Base-by-base conservation (phyloP, 2,113 vertebrate species). In the Sphyrna mokarran region DNA sequence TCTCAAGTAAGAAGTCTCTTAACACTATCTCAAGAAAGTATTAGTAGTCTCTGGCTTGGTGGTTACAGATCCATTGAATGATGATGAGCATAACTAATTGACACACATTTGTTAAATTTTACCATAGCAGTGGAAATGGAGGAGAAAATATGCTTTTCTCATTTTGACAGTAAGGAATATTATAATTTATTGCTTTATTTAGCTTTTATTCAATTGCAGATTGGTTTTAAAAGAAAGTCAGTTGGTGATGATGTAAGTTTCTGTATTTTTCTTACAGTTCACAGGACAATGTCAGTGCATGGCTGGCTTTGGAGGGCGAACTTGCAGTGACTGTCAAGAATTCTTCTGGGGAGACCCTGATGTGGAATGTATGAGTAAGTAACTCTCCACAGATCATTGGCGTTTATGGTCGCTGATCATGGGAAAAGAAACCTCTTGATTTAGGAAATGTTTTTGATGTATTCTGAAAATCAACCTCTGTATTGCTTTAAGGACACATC, bases 271-370 rank as follows among this genome's bases (percentile, higher is more conserved):
- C 69, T 91, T 96, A 63, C 97, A 99, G 99, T 98, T 99, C 96
- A 98, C 98, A 0, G 99, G 99, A 5, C 99, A 99, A 97, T 99
- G 99, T 96, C 98, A 98, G 66, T 99, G 99, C 96, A 98, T 97
- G 96, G 98, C 98, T 0, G 99, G 99, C 8, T 99, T 99, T 0
- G 99, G 99, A 96, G 99, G 99, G 58, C 98, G 97, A 91, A 99
- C 98, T 13, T 99, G 99, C 97, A 98, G 96, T 1, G 98, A 99
- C 96, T 99, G 99, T 96, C 98, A 98, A 97, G 99, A 99, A 96
- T 97, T 98, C 95, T 99, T 99, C 97, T 99, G 99, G 99, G 99
- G 99, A 0, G 97, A 99, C 96, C 99, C 99, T 0, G 95, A 97
- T 0, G 96, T 98, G 96, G 97, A 98, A 96, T 99, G 99, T 97